phyloP scores from a whole-genome alignment of 1,140 invertebrate genomes.

The Pristionchus pacificus region DNA sequence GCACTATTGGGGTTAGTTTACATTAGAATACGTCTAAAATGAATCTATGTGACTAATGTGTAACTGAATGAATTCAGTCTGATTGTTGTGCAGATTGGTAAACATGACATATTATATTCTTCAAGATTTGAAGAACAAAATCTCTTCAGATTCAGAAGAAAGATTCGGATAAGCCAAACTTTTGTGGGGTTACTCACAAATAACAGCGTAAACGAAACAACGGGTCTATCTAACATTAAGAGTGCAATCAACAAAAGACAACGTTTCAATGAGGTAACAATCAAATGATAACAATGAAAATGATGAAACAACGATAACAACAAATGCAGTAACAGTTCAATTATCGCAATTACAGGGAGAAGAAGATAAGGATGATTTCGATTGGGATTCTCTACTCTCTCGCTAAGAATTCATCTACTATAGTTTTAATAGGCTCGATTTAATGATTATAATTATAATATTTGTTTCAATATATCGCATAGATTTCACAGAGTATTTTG shows the following conservation, averaged over 20 bases:
- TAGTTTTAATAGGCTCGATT: too few relatives aligned
- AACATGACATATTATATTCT: too few relatives aligned
- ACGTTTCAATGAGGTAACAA: background rate
- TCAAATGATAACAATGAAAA: too few relatives aligned
- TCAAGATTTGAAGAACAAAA: too few relatives aligned
- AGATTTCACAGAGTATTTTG: background rate
- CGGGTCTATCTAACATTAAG: background rate
- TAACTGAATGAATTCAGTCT: too few relatives aligned
- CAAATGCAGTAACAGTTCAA: background rate
- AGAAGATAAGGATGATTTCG: slow-evolving; percentile 10
- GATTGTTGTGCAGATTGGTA: too few relatives aligned
- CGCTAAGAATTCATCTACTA: background rate
- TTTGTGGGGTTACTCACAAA: slow-evolving; percentile 94
- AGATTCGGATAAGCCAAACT: slow-evolving; percentile 76
- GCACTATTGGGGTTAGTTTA: too few relatives aligned
- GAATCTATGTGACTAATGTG: too few relatives aligned
- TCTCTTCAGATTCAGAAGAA: too few relatives aligned
- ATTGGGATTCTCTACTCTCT: slow-evolving; percentile 6
- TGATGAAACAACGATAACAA: background rate
- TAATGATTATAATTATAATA: too few relatives aligned
- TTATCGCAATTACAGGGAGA: background rate
- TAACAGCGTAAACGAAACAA: slow-evolving; percentile 58
- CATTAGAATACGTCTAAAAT: too few relatives aligned
- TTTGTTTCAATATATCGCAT: background rate
- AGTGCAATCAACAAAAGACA: background rate